Conservation (phyloP, 2,113 vertebrate species). For the Lonchura striata region DNA sequence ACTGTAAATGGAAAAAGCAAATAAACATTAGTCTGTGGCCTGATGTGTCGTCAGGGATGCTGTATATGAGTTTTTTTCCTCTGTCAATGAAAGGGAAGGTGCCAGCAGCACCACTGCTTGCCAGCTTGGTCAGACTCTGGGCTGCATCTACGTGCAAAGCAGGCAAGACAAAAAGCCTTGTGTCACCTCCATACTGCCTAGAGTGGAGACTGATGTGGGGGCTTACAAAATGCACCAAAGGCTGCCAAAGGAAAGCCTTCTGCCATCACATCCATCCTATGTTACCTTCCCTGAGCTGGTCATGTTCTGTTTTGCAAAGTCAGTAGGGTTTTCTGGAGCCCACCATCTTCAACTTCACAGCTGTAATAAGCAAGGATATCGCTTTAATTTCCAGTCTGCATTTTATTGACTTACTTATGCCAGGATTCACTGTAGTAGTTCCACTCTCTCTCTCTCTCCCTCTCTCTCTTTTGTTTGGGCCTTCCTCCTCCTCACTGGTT, state of each 20-base stretch:
- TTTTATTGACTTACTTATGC: neutral
- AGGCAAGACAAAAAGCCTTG: neutral
- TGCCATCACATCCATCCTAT: neutral
- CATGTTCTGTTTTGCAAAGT: neutral
- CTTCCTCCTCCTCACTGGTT: neutral
- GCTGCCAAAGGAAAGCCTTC: neutral
- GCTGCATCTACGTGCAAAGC: neutral
- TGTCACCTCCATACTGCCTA: neutral
- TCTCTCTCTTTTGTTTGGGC: neutral
- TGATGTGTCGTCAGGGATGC: constrained; percentile 22
- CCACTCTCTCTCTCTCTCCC: neutral
- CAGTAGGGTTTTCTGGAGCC: neutral
- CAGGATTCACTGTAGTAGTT: neutral
- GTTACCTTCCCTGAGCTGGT: neutral
- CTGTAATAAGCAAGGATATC: neutral
- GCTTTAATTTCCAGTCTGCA: neutral
- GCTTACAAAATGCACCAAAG: neutral
- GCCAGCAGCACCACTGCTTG: neutral
- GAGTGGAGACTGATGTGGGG: neutral
- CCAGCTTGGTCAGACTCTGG: neutral
- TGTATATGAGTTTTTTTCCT: neutral
- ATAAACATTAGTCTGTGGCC: constrained; percentile 25
- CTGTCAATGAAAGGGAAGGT: neutral
- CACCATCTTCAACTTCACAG: neutral
- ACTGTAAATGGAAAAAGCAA: constrained; percentile 54